Evolutionary conservation across 1,140 invertebrate species (phyloP).

Genomic region (Sycophaga agraensis): DNA sequence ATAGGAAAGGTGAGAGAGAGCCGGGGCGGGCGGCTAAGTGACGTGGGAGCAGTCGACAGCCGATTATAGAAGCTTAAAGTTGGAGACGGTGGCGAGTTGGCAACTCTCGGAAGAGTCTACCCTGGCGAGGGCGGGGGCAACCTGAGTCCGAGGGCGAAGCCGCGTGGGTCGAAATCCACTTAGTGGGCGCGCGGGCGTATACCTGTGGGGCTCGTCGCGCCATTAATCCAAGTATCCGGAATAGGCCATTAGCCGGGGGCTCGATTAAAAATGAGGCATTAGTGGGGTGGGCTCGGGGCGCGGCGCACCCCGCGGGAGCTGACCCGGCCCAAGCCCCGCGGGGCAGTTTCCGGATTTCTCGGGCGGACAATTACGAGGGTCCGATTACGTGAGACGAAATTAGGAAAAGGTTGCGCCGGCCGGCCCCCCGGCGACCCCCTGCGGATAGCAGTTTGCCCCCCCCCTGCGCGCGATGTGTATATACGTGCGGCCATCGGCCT

Average conservation of each 20-base stretch:
- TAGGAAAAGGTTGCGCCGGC: slow-evolving; percentile 19
- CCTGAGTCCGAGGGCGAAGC: neutral
- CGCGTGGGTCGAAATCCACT: neutral
- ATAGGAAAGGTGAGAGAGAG: no score
- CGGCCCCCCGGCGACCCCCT: neutral
- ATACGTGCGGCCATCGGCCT: no score
- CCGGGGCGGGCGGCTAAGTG: no score
- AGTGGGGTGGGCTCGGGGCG: slow-evolving; percentile 16
- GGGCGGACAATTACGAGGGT: slow-evolving; percentile 53
- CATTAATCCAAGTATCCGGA: neutral
- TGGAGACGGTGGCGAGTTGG: no score
- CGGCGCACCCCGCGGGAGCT: no score
- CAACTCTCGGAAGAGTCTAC: no score
- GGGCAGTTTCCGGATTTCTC: slow-evolving; percentile 47
- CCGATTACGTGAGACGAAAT: slow-evolving; percentile 36
- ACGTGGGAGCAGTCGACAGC: no score
- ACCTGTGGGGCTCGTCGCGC: no score
- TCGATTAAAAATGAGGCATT: slow-evolving; percentile 51
- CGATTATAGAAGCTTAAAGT: no score
- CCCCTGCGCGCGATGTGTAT: neutral
- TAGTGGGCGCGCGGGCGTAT: no score
- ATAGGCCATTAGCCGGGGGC: slow-evolving; percentile 44
- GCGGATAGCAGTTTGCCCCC: neutral
- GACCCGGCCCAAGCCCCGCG: no score
- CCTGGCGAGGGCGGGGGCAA: no score